A percentile compares a stretch with the other conserved stretches of the same genome.
phyloP scores from a whole-genome alignment of 2,113 vertebrate species.

The Cnemophilus loriae region DNA sequence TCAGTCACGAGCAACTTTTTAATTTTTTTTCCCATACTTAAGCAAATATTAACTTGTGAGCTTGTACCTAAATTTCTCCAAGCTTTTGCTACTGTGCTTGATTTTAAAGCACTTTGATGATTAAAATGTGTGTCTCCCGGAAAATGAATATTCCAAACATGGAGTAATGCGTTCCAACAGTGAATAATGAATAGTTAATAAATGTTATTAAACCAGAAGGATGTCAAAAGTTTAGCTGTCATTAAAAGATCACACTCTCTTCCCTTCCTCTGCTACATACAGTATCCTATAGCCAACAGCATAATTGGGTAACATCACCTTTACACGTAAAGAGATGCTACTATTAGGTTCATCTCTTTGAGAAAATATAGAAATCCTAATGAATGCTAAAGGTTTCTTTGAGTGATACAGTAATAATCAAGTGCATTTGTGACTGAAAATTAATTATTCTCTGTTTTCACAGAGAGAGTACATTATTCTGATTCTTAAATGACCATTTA shows the following conservation, averaged over 20 bases:
- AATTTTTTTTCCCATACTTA: neutral
- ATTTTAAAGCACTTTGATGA: neutral
- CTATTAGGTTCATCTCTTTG: conserved; percentile 5
- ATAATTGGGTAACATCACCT: neutral
- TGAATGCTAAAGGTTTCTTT: conserved; percentile 45
- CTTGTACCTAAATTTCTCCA: conserved; percentile 16
- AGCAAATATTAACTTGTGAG: conserved; percentile 35
- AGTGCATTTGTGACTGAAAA: conserved; percentile 61
- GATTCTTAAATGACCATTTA: conserved; percentile 45
- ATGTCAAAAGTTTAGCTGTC: conserved; percentile 31
- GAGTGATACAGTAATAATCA: conserved; percentile 37
- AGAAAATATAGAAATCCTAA: conserved; percentile 50
- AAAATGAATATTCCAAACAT: neutral
- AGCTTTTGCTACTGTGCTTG: neutral
- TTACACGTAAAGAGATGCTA: conserved; percentile 31
- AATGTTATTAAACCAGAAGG: conserved; percentile 3
- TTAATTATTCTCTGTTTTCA: conserved; percentile 26
- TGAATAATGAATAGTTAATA: conserved; percentile 50
- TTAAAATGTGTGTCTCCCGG: neutral
- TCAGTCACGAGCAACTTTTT: neutral
- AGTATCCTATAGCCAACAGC: neutral
- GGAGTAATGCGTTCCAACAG: neutral
- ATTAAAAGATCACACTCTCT: conserved; percentile 43
- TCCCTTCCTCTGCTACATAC: neutral
- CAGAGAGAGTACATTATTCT: neutral